Conservation (phyloP, 2,113 vertebrate genomes). For the Beaufortia kweichowensis region DNA sequence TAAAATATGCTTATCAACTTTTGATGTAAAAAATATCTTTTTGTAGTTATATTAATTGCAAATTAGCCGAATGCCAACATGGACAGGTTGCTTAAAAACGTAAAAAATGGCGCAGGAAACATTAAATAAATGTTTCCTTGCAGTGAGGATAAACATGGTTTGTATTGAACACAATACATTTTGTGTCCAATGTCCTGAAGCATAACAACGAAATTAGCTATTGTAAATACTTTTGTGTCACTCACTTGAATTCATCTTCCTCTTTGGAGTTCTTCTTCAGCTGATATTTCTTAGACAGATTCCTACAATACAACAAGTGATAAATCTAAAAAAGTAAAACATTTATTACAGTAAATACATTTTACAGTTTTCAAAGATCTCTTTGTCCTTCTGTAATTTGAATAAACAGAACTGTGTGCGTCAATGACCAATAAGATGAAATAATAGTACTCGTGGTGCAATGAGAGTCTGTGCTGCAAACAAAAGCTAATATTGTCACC, state of each 20-base stretch:
- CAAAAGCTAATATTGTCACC: conserved; percentile 42
- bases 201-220: not conserved
- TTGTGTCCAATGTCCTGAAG: not conserved
- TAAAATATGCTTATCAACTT: no score
- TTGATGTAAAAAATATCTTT: no score
- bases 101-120: no score
- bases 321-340: not conserved
- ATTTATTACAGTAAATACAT: not conserved
- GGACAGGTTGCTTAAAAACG: no score
- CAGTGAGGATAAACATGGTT: no score
- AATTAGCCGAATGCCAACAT: no score
- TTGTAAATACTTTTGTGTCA: not conserved
- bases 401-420: not conserved
- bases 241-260: conserved; percentile 92
- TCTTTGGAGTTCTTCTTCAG: conserved; percentile 93
- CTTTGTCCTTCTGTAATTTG: not conserved
- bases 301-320: conserved; percentile 74
- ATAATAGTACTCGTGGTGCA: conserved; percentile 14
- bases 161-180: no score
- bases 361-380: not conserved
- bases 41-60: no score
- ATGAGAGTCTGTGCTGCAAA: conserved; percentile 3
- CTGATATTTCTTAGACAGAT: conserved; percentile 95
- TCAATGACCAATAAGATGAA: not conserved
- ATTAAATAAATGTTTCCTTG: no score